Base-by-base conservation (phyloP, 2,113 vertebrate genomes). In the Mungos mungo region DNA sequence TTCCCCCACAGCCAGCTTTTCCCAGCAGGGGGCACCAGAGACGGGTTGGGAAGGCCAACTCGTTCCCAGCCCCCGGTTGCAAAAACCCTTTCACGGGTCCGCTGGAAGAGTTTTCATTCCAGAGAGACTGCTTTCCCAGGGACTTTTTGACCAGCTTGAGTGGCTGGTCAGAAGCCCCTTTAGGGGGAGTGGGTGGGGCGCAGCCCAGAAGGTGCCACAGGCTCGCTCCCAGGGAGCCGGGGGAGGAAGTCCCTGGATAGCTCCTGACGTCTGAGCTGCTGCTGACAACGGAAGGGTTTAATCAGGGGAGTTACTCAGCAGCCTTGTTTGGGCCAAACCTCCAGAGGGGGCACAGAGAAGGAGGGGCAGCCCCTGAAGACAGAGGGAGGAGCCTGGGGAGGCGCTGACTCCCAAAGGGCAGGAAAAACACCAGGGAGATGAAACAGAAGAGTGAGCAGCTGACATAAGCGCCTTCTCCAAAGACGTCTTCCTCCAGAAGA, bases 21-120 rank as follows among this genome's bases (percentile, higher is more conserved):
- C 12, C 7, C 97, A 98, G 97, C 11, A 1, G 94, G 41, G 94
- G 96, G 81, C 94, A 68, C 54, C 65, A 96, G 80, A 96, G 95
- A n/a, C 3, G 47, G 47, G 82, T 4, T 15, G 82, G 92, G 85
- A 72, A 0, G 1, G 92, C 74, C 52, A 77, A 50, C 74, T 19
- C 19, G 29, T 63, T 54, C 13, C 27, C 2, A 14, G 33, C 25
- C 23, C 41, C 66, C 74, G 7, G 74, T 41, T 6, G 91, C 25
- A 23, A 72, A 23, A 38, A 52, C 33, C 25, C 38, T 60, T 2
- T 45, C 13, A 9, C 0, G 0, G 11, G 1, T 7, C 29, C 29
- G 7, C 57, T 41, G 50, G 10, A 27, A 54, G 35, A 76, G 63
- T 19, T 90, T 41, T 76, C 84, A 65, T 82, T 29, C 86, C 57